These are phyloP conservation scores for Cheilosia vernalis DNA, from an alignment of 2,888 invertebrate species.

Conservation along the genomic window DNA sequence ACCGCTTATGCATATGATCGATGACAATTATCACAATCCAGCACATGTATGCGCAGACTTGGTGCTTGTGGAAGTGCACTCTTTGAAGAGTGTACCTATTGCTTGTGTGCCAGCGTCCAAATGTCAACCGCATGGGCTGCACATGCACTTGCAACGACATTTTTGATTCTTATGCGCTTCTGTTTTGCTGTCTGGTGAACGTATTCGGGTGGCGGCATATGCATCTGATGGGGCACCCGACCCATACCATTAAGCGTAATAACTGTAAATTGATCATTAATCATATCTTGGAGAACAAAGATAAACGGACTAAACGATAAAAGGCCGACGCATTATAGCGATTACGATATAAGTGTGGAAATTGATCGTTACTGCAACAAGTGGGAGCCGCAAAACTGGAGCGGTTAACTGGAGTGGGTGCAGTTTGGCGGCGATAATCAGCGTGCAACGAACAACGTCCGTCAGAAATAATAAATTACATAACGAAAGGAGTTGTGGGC, in stretches of 20 bases:
- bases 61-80: conserved; percentile 40
- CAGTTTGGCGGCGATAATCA: conserved; percentile 24
- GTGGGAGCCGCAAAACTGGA: conserved; percentile 33
- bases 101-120: conserved; percentile 13
- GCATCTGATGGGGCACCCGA: neutral
- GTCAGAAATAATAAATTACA: conserved; percentile 5
- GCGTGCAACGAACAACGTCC: conserved; percentile 8
- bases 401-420: conserved; percentile 34
- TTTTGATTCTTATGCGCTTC: conserved; percentile 45
- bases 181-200: neutral
- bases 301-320: conserved; percentile 47
- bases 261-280: conserved; percentile 62
- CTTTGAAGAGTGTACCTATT: conserved; percentile 46
- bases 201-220: neutral
- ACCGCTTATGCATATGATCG: conserved; percentile 51
- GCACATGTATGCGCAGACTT: neutral
- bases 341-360: conserved; percentile 39
- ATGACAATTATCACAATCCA: conserved; percentile 72
- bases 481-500: neutral
- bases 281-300: conserved; percentile 36
- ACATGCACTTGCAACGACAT: conserved; percentile 30
- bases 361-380: conserved; percentile 26
- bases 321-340: conserved; percentile 25
- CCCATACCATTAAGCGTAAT: conserved; percentile 27
- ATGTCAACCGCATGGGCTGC: conserved; percentile 56